phyloP scores from a whole-genome alignment of 2,888 invertebrate species.

The Zaprionus bogoriensis region DNA sequence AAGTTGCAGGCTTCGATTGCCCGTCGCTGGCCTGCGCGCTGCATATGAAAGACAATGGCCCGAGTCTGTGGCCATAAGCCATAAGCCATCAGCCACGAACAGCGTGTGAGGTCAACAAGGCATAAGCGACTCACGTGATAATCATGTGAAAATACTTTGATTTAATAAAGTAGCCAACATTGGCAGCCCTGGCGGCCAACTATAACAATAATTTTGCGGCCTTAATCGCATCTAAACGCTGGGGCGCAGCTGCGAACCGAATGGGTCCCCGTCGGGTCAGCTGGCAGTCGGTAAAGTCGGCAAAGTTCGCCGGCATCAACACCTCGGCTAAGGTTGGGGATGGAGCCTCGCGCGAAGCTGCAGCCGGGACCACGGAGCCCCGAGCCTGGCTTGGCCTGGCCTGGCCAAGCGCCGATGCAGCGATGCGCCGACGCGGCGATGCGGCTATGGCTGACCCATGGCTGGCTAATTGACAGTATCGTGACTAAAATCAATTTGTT shows the following conservation, averaged over 20 bases:
- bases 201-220: conserved; percentile 76
- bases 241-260: conserved; percentile 45
- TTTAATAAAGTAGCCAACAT: conserved; percentile 77
- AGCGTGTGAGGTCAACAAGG: conserved; percentile 57
- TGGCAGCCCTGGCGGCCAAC: conserved; percentile 59
- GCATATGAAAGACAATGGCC: conserved; percentile 32
- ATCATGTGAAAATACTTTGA: conserved; percentile 77
- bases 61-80: conserved; percentile 24
- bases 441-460: conserved; percentile 77
- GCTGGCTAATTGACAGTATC: conserved; percentile 82
- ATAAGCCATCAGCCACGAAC: conserved; percentile 29
- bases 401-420: too few relatives aligned
- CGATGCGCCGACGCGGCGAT: too few relatives aligned
- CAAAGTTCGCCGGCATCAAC: conserved; percentile 68
- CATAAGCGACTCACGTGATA: conserved; percentile 69
- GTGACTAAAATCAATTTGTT: conserved; percentile 82
- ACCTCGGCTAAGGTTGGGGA: conserved; percentile 48
- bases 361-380: conserved; percentile 4
- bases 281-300: conserved; percentile 56
- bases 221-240: conserved; percentile 74
- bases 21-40: conserved; percentile 19
- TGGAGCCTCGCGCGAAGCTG: neutral
- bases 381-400: conserved; percentile 76
- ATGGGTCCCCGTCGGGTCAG: conserved; percentile 46
- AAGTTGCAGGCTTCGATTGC: conserved; percentile 33